Evolutionary conservation across 2,113 vertebrate species (phyloP).

Genomic region (Varanus komodoensis): DNA sequence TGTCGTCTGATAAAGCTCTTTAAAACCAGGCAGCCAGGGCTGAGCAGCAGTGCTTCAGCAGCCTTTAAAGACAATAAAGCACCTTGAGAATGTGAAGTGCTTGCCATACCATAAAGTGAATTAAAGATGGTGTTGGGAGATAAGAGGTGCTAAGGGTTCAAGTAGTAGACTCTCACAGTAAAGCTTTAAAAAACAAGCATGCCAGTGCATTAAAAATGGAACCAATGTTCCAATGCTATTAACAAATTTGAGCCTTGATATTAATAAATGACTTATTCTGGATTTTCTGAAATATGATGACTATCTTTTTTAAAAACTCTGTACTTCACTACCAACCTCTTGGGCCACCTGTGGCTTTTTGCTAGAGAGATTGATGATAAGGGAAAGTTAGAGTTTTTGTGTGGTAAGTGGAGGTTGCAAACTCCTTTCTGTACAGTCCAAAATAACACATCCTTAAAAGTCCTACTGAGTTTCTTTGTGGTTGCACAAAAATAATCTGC

Average conservation of each 20-base stretch:
- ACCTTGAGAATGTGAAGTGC: no score
- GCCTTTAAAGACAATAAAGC: neutral
- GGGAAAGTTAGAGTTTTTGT: neutral
- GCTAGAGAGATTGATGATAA: neutral
- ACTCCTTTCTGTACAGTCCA: neutral
- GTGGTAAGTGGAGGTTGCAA: neutral
- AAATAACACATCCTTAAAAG: no score
- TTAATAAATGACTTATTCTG: neutral
- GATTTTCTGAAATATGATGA: neutral
- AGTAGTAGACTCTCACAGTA: neutral
- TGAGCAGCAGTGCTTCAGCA: neutral
- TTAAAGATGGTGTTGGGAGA: neutral
- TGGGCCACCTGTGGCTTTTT: neutral
- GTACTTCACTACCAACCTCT: constrained; percentile 4
- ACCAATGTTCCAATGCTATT: constrained; percentile 19
- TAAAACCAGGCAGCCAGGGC: neutral
- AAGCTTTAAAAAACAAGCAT: neutral
- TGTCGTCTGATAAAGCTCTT: neutral
- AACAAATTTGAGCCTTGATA: constrained; percentile 11
- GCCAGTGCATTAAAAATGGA: constrained; percentile 71
- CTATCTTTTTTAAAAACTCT: neutral
- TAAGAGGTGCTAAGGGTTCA: neutral
- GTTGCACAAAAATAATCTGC: neutral
- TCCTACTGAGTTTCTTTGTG: no score
- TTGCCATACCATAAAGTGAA: neutral